A percentile compares a stretch with the other conserved stretches of the same genome.
Conservation (phyloP, 1,140 invertebrate genomes). For the Tribolium madens region DNA sequence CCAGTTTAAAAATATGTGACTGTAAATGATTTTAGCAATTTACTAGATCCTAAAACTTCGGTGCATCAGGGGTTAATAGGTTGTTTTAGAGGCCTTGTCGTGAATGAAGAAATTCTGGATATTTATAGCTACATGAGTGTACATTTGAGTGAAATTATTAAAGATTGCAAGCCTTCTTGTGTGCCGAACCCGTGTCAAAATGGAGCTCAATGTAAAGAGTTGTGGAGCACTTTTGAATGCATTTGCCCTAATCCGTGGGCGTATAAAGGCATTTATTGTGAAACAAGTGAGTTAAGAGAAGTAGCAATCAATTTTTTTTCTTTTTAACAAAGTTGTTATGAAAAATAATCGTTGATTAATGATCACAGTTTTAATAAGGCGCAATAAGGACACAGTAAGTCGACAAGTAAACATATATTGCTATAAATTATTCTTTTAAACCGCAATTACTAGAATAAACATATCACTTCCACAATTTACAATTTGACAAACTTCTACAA, state of each 20-base stretch:
- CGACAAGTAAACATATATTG: too few species aligned
- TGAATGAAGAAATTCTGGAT: constrained; percentile 90
- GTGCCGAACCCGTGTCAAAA: constrained; percentile 94
- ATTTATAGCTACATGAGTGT: constrained; percentile 95
- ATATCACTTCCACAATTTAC: too few species aligned
- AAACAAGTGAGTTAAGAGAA: constrained; percentile 79
- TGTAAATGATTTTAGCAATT: constrained; percentile 72
- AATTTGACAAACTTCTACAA: too few species aligned
- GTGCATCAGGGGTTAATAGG: constrained; percentile 91
- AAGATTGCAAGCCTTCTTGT: constrained; percentile 93
- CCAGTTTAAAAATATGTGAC: constrained; percentile 15
- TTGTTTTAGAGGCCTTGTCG: constrained; percentile 91
- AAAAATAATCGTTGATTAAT: too few species aligned
- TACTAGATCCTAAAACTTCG: constrained; percentile 79
- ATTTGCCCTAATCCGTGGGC: constrained; percentile 92
- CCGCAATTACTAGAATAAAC: too few species aligned
- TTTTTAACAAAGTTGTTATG: too few species aligned
- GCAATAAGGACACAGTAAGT: too few species aligned
- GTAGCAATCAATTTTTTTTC: too few species aligned
- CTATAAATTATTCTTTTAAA: too few species aligned
- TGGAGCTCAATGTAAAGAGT: constrained; percentile 88
- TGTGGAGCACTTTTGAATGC: constrained; percentile 93
- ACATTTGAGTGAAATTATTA: constrained; percentile 89
- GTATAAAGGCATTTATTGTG: constrained; percentile 88
- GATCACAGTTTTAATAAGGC: too few species aligned